Conservation (phyloP, 1,140 invertebrate genomes). For the Glossosoma conforme region DNA sequence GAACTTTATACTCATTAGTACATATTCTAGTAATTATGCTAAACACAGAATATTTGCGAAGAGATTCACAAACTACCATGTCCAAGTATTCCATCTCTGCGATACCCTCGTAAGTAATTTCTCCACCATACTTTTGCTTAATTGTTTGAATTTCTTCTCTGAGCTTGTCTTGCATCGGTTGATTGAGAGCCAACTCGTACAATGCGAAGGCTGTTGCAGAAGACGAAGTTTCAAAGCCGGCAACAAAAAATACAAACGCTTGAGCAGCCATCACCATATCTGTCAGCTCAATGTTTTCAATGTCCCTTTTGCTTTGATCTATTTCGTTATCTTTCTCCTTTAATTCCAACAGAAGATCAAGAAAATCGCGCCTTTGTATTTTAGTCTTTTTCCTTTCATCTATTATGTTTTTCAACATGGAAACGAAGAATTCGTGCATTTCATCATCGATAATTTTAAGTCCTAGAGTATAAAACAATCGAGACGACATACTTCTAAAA, state of each 20-base stretch:
- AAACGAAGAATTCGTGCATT: constrained; percentile 4
- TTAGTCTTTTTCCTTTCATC: constrained; percentile 33
- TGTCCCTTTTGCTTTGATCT: too few species aligned
- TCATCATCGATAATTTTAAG: constrained; percentile 27
- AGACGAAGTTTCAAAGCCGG: constrained; percentile 40
- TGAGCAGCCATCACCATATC: constrained; percentile 34
- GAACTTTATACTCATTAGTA: constrained; percentile 39
- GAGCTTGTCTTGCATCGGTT: neutral
- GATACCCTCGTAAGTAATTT: constrained; percentile 39
- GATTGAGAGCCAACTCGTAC: constrained; percentile 34
- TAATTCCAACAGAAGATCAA: constrained; percentile 48
- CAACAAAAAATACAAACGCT: constrained; percentile 33
- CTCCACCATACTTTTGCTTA: constrained; percentile 35
- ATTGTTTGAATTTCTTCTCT: neutral
- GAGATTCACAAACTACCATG: constrained; percentile 34
- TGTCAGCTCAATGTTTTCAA: constrained; percentile 13
- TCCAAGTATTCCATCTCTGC: constrained; percentile 38
- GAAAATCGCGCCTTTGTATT: constrained; percentile 48
- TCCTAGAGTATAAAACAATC: constrained; percentile 2
- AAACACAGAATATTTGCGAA: constrained; percentile 37
- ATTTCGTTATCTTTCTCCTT: neutral
- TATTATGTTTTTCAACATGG: constrained; percentile 4
- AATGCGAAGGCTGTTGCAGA: constrained; percentile 48
- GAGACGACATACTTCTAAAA: neutral
- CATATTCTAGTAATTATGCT: constrained; percentile 33